Evolutionary conservation across 2,797 vertebrate genomes (phyloP).

Genomic region (Hemitrygon akajei): DNA sequence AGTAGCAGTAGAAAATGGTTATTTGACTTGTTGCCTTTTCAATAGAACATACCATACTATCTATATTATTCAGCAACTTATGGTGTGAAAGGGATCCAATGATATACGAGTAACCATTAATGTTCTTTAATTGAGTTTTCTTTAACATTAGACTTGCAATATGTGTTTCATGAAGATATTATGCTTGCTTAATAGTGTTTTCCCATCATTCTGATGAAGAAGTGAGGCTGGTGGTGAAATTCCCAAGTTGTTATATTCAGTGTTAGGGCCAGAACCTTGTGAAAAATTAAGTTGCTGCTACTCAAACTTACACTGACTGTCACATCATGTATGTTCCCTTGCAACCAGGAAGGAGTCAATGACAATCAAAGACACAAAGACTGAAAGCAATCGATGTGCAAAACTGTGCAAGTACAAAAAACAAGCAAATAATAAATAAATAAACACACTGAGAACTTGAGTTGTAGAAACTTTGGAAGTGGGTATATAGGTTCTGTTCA

Average conservation of each 20-base stretch:
- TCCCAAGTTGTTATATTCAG: not conserved
- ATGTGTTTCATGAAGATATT: not conserved
- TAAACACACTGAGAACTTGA: no score
- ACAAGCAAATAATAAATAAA: no score
- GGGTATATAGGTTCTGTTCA: no score
- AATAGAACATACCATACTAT: not conserved
- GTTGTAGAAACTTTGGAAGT: no score
- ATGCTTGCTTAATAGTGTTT: not conserved
- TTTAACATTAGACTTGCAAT: not conserved
- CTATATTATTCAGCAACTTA: not conserved
- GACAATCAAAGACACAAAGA: no score
- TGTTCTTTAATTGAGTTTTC: not conserved
- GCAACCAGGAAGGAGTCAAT: no score
- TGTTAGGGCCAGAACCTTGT: not conserved
- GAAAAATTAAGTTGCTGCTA: not conserved
- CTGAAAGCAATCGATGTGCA: no score
- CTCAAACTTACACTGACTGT: not conserved
- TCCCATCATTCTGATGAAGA: not conserved
- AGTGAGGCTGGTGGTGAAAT: not conserved
- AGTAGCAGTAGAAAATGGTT: not conserved
- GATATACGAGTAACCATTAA: not conserved
- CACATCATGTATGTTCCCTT: no score
- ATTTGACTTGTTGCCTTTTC: not conserved
- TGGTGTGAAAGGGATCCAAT: not conserved
- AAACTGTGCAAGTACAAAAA: no score